Evolutionary conservation across 2,797 vertebrate genomes (phyloP).

Genomic region (Allenopithecus nigroviridis): DNA sequence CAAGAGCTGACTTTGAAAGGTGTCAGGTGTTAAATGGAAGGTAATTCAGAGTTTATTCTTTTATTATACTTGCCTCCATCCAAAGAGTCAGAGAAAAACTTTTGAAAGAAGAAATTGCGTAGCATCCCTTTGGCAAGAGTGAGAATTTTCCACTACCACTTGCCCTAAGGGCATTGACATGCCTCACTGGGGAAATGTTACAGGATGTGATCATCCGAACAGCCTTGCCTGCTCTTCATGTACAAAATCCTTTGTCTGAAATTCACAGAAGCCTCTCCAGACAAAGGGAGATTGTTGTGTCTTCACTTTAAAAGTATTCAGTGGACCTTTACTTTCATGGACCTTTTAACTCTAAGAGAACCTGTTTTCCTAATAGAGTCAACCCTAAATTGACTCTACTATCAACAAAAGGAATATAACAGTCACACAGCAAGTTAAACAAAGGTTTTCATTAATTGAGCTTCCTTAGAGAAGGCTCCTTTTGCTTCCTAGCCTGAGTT

Average conservation of each 20-base stretch:
- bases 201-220: background rate
- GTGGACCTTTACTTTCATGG: background rate
- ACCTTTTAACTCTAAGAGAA: constrained; percentile 19
- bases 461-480: background rate
- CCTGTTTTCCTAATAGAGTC: background rate
- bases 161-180: constrained; percentile 19
- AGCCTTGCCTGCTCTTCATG: background rate
- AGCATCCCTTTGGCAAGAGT: constrained; percentile 61
- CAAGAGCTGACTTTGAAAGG: constrained; percentile 22
- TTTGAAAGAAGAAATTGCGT: constrained; percentile 17
- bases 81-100: constrained; percentile 10
- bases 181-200: background rate
- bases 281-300: constrained; percentile 2
- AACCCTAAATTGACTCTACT: background rate
- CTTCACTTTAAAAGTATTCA: background rate
- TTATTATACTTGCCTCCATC: constrained; percentile 17
- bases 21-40: constrained; percentile 19
- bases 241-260: background rate
- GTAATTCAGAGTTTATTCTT: constrained; percentile 36
- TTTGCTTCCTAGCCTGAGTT: constrained; percentile 2
- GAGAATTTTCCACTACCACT: constrained; percentile 65
- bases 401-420: background rate
- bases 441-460: constrained; percentile 32
- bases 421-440: constrained; percentile 11
- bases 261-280: constrained; percentile 15